Evolutionary conservation across 92 coral and sea anemone genomes (phyloP).

Genomic region (Porites evermanni): DNA sequence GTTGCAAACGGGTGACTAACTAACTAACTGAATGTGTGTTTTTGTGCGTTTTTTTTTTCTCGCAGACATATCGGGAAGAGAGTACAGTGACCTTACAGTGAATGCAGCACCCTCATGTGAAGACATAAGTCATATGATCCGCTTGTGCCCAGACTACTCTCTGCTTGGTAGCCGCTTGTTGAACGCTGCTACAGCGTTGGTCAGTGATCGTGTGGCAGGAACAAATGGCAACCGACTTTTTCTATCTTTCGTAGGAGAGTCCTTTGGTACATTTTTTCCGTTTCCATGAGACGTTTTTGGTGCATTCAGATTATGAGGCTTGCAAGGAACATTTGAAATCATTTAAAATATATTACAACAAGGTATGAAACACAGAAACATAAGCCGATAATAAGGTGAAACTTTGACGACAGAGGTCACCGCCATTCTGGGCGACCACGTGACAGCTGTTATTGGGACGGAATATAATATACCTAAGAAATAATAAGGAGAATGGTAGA

Average conservation of each 20-base stretch:
- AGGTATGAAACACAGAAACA: conserved; percentile 50
- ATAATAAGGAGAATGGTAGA: no score
- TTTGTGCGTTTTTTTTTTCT: background rate
- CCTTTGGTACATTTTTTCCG: conserved; percentile 83
- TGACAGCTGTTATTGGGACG: no score
- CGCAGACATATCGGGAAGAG: conserved; percentile 68
- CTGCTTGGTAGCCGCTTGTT: conserved; percentile 87
- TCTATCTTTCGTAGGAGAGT: conserved; percentile 60
- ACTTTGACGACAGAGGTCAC: no score
- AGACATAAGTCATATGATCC: conserved; percentile 87
- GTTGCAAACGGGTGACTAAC: no score
- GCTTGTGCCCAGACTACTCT: conserved; percentile 90
- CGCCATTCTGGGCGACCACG: no score
- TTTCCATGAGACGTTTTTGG: conserved; percentile 87
- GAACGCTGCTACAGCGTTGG: conserved; percentile 74
- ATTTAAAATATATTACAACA: conserved; percentile 74
- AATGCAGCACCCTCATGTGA: conserved; percentile 96
- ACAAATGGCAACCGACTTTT: conserved; percentile 2
- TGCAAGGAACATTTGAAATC: conserved; percentile 74
- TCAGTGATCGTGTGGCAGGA: conserved; percentile 61
- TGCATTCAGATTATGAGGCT: conserved; percentile 81
- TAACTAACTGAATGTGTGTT: background rate
- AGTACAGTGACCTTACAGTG: conserved; percentile 83
- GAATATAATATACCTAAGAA: no score
- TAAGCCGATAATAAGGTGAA: no score